Evolutionary conservation across 1,140 invertebrate species (phyloP).

Genomic region (Lordiphosa mommai): DNA sequence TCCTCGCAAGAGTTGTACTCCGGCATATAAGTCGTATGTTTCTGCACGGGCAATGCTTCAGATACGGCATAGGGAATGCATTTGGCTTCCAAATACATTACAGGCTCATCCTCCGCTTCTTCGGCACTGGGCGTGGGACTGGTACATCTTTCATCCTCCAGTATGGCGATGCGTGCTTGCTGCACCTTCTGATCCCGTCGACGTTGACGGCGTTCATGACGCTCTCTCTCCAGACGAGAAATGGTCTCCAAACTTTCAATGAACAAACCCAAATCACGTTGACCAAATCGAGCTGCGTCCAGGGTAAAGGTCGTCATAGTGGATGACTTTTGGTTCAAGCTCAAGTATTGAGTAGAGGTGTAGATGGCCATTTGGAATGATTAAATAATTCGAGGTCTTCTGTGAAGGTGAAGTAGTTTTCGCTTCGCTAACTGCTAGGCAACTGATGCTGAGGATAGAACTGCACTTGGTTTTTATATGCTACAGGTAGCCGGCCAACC

Average conservation of each 20-base stretch:
- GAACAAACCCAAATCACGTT: constrained; percentile 46
- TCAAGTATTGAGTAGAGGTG: constrained; percentile 36
- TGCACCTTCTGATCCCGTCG: constrained; percentile 26
- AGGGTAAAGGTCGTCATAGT: constrained; percentile 38
- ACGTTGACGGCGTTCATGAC: constrained; percentile 34
- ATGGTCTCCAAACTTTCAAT: constrained; percentile 65
- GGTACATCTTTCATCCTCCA: constrained; percentile 23
- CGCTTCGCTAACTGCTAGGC: constrained; percentile 18
- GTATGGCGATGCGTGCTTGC: constrained; percentile 21
- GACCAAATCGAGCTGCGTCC: constrained; percentile 40
- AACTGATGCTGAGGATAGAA: constrained; percentile 28
- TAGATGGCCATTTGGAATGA: constrained; percentile 27
- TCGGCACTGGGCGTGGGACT: constrained; percentile 54
- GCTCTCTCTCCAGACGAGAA: constrained; percentile 44
- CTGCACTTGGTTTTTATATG: constrained; percentile 20
- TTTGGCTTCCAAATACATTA: constrained; percentile 52
- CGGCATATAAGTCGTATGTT: background rate
- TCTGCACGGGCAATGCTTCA: background rate
- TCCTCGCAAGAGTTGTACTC: constrained; percentile 46
- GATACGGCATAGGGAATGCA: constrained; percentile 53
- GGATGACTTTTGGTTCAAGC: constrained; percentile 1
- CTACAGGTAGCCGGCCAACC: constrained; percentile 16
- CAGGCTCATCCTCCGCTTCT: constrained; percentile 52
- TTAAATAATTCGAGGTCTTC: background rate
- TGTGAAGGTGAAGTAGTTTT: background rate